Evolutionary conservation across 2,888 invertebrate species (phyloP), one percentile per base, ranked within the genome.

Genomic region (Idaea aversata): DNA sequence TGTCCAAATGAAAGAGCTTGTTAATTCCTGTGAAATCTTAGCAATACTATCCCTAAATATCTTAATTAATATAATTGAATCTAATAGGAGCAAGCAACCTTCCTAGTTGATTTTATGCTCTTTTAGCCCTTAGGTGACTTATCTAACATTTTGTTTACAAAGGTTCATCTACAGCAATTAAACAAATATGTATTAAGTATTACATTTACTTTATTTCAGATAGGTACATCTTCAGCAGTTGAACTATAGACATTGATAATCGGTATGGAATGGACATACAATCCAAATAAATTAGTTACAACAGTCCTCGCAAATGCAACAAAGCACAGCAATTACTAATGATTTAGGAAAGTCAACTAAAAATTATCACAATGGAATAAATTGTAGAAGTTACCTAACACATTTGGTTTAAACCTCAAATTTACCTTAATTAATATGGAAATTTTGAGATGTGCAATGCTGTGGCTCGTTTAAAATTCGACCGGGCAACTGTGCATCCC

Each of bases 331-430:
- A 85, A 86, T 80, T 85, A 82, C 85, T 83, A 83, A 83, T 80
- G 73, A 78, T 80, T 81, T 80, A 82, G 77, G 83, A 13, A 47
- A 80, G 83, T 87, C 81, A 90, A 88, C 85, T 82, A 81, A 90
- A 87, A 83, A 84, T 87, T 90, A 91, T 91, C 91, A 91, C 91
- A 91, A 83, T 89, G 88, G 85, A 90, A 89, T 86, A 86, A 82
- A 70, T 84, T 82, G 78, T 83, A 83, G 85, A 87, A 86, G 85
- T 85, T 83, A 86, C 80, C 86, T 86, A 87, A 72, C 84, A 81
- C 86, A 88, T 90, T 90, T 91, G 91, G 89, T 89, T 88, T 86
- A 25, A 25, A 80, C 84, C 84, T 83, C 88, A 81, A 84, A 82
- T 83, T 86, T 76, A 77, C 47, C 83, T 81, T 84, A 84, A 79